These are phyloP conservation scores for Steatocranus sp. DNA, from an alignment of 2,797 vertebrate species.

Conservation along the genomic window DNA sequence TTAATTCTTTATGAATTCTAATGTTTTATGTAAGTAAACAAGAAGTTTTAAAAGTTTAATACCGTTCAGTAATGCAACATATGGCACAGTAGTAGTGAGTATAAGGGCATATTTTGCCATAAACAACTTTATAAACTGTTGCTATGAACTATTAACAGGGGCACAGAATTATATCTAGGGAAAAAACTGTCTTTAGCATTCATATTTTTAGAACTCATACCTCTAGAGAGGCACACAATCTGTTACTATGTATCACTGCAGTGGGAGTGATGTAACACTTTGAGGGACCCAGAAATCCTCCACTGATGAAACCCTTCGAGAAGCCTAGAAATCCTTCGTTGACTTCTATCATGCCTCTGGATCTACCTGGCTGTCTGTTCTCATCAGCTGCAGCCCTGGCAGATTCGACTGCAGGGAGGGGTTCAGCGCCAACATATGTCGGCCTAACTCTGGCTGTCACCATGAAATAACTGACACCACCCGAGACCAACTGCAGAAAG, in stretches of 20 bases:
- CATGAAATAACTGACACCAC: slow-evolving; percentile 52
- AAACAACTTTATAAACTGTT: background rate
- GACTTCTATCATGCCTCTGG: slow-evolving; percentile 30
- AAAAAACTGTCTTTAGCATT: background rate
- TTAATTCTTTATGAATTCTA: background rate
- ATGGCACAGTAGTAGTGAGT: background rate
- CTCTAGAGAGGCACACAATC: slow-evolving; percentile 1
- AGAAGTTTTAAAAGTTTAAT: background rate
- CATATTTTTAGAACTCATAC: background rate
- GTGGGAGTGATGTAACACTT: slow-evolving; percentile 57
- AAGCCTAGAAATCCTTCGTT: slow-evolving; percentile 49
- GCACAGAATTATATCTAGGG: background rate
- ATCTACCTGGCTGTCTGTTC: slow-evolving; percentile 66
- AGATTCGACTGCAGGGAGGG: slow-evolving; percentile 11
- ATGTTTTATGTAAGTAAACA: background rate
- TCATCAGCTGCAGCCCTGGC: slow-evolving; percentile 42
- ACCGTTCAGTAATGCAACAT: background rate
- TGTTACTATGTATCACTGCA: slow-evolving; percentile 27
- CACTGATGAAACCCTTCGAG: slow-evolving; percentile 59
- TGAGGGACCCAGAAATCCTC: slow-evolving; percentile 58
- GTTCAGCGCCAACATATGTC: slow-evolving; percentile 37
- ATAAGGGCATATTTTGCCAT: background rate
- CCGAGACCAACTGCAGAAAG: background rate
- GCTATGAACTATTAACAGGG: background rate
- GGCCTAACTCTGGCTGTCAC: slow-evolving; percentile 50